Percentiles rank a stretch among this genome's conserved stretches.
Evolutionary conservation across 2,888 invertebrate genomes (phyloP).

Genomic region (Priocnemis perturbator): DNA sequence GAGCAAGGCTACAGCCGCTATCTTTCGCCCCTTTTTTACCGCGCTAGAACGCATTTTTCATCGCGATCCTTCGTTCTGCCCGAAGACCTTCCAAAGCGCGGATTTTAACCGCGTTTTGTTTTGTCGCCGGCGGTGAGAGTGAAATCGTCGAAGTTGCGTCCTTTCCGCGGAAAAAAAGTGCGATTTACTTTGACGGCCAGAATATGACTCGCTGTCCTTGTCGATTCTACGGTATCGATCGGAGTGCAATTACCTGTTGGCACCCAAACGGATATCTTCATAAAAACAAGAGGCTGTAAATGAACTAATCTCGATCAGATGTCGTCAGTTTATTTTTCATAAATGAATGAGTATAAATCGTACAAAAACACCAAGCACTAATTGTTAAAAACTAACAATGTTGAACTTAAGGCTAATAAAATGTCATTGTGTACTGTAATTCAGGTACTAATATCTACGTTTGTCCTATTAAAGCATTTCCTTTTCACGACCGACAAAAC

Average conservation of each 20-base stretch:
- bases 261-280: constrained; percentile 13
- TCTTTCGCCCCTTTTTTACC: neutral
- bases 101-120: too few species aligned
- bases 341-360: constrained; percentile 41
- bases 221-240: too few species aligned
- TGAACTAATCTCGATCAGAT: too few species aligned
- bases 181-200: too few species aligned
- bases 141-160: too few species aligned
- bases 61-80: neutral
- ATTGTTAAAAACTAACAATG: constrained; percentile 30
- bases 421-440: constrained; percentile 56
- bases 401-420: constrained; percentile 46
- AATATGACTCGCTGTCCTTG: too few species aligned
- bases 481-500: neutral
- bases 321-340: constrained; percentile 29
- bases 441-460: constrained; percentile 64
- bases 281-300: neutral
- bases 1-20: neutral
- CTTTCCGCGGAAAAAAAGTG: neutral
- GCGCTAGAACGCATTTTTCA: neutral
- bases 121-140: too few species aligned
- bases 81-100: neutral
- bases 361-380: constrained; percentile 47
- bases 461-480: constrained; percentile 53
- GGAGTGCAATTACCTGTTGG: neutral